Evolutionary conservation across 2,888 invertebrate species (phyloP), one percentile per base, ranked within the genome.

Genomic region (Marronus borbonicus): DNA sequence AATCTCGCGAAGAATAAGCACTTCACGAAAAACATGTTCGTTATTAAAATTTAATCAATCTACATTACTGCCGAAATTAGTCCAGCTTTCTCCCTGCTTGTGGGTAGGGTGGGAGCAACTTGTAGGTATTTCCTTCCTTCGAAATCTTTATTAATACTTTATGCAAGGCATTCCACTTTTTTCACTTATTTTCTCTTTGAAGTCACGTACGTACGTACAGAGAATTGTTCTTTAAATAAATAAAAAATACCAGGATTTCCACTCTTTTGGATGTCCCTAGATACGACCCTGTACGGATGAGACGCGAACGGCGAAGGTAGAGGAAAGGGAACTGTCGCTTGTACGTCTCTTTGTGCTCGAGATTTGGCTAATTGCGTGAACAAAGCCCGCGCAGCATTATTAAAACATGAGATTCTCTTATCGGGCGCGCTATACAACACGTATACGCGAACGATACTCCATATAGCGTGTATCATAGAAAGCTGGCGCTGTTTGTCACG

Each of bases 361-460:
- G 82, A 83, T 84, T 83, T 82, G 80, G 83, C 82, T 84, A 84
- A 84, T 84, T 84, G 83, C 83, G 83, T 82, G 83, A 81, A 82
- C 82, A 83, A 82, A 83, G 83, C 82, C 31, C 31, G 5, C 80
- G 80, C 80, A 75, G 80, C 82, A 81, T 84, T 84, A 84, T 84
- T 84, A 84, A 84, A 84, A 82, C 84, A 83, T 80, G 80, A 81
- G 80, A 77, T 58, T 79, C 69, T 49, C 58, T 55, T 66, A 80
- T 70, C 55, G 17, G 3, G 20, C 17, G 17, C 5, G 31, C 31
- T 5, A 5, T 36, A 36, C 17, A n/a, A 58, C 20, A 17, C 55
- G 17, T 20, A 20, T 58, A 58, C 4, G 7, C 8, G 3, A 2
- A 58, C 20, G 20, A 20, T 14, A 17, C 44, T 24, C 44, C 10